Percentiles rank a stretch among this genome's conserved stretches.
These are phyloP conservation scores for Agrilus biguttatus DNA, from an alignment of 2,888 invertebrate species.

Conservation along the genomic window DNA sequence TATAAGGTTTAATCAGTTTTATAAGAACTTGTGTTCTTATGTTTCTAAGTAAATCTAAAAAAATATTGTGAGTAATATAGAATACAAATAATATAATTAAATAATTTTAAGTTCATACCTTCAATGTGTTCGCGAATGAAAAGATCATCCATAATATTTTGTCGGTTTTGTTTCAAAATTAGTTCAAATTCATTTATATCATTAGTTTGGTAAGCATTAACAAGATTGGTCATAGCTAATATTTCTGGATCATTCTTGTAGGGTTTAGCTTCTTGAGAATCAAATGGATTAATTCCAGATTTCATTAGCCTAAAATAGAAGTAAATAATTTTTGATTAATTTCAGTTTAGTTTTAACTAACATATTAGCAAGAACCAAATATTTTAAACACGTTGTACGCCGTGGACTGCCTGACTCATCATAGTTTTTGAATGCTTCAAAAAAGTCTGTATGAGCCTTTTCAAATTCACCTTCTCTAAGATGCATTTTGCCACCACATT, in stretches of 20 bases:
- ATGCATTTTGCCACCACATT: conserved; percentile 99
- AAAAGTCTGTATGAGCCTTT: conserved; percentile 98
- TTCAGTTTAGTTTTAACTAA: conserved; percentile 35
- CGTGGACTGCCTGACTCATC: conserved; percentile 97
- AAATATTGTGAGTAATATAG: neutral
- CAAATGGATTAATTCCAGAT: conserved; percentile 98
- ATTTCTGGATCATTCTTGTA: conserved; percentile 99
- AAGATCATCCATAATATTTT: conserved; percentile 98
- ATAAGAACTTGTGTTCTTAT: conserved; percentile 95
- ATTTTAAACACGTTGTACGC: conserved; percentile 93
- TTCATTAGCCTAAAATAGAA: conserved; percentile 74
- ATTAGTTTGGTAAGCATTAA: conserved; percentile 93
- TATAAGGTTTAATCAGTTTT: conserved; percentile 94
- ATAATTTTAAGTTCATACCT: conserved; percentile 29
- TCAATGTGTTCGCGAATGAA: conserved; percentile 99
- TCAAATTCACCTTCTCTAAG: conserved; percentile 96
- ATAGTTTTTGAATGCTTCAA: conserved; percentile 98
- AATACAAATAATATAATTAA: neutral
- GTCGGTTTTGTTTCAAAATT: conserved; percentile 83
- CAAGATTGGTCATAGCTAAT: conserved; percentile 96
- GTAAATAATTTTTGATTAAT: neutral
- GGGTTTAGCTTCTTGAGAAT: conserved; percentile 98
- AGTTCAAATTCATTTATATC: conserved; percentile 97
- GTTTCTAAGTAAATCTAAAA: conserved; percentile 73
- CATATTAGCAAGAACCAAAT: conserved; percentile 97